These are phyloP conservation scores for Procapra przewalskii DNA, from an alignment of 2,113 vertebrate species.

Conservation along the genomic window DNA sequence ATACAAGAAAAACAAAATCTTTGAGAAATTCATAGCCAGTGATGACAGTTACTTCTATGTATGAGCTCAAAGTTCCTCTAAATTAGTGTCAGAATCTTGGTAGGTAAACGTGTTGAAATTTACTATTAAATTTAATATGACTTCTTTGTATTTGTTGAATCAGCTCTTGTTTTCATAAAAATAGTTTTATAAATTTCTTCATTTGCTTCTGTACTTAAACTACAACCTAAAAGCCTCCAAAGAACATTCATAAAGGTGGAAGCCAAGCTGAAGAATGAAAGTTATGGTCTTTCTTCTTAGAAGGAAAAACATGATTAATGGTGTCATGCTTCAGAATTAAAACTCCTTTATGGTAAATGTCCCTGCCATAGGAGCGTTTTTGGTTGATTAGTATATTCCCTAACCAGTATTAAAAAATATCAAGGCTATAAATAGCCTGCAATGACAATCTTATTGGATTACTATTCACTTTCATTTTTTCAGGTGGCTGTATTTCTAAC, in stretches of 20 bases:
- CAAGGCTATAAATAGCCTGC: background rate
- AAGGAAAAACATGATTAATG: background rate
- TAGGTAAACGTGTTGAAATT: background rate
- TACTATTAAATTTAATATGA: background rate
- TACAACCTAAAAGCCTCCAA: background rate
- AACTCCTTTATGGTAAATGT: background rate
- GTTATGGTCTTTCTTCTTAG: background rate
- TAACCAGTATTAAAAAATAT: background rate
- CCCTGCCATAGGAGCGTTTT: background rate
- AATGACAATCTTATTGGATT: background rate
- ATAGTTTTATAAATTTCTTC: background rate
- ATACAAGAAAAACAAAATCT: background rate
- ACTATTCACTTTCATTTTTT: background rate
- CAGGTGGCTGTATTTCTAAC: background rate
- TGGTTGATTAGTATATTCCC: background rate
- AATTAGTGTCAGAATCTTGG: background rate
- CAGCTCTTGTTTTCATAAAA: background rate
- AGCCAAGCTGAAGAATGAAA: background rate
- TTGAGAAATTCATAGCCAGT: background rate
- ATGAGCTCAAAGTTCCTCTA: background rate
- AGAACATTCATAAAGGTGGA: background rate
- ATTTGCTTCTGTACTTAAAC: background rate
- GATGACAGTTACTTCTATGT: background rate
- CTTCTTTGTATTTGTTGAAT: background rate
- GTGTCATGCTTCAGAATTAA: background rate